Conservation (phyloP, 2,888 invertebrate genomes). For the Drosophila ustulata region DNA sequence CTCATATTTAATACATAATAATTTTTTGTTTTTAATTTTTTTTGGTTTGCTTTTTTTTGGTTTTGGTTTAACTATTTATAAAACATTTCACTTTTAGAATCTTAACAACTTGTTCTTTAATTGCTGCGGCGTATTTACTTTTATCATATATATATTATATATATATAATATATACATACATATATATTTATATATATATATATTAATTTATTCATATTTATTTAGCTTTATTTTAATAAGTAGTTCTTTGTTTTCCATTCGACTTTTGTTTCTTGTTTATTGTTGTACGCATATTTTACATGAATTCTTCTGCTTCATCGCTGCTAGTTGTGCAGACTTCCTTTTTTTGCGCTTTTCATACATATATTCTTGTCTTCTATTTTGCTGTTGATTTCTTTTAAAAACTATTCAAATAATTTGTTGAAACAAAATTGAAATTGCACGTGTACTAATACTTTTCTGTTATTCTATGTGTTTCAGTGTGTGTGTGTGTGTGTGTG, state of each 20-base stretch:
- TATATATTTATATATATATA: conserved; percentile 22
- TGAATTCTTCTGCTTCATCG: conserved; percentile 50
- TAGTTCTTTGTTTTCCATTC: conserved; percentile 42
- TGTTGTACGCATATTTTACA: conserved; percentile 76
- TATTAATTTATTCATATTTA: conserved; percentile 20
- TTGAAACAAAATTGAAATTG: conserved; percentile 52
- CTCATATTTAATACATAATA: conserved; percentile 70
- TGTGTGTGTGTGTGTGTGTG: conserved; percentile 15
- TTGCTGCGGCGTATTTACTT: conserved; percentile 67
- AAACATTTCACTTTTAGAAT: conserved; percentile 83
- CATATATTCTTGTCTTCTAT: conserved; percentile 16
- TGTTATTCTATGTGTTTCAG: conserved; percentile 21
- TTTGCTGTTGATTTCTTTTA: conserved; percentile 25
- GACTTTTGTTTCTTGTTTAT: conserved; percentile 49
- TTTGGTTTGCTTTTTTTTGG: conserved; percentile 57
- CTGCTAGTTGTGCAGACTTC: conserved; percentile 43
- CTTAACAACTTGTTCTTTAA: conserved; percentile 79
- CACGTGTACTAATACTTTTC: conserved; percentile 54
- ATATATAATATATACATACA: conserved; percentile 28
- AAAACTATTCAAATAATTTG: conserved; percentile 51
- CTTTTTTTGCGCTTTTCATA: conserved; percentile 24
- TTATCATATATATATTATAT: conserved; percentile 38
- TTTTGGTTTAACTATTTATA: conserved; percentile 83
- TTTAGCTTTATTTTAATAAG: conserved; percentile 44
- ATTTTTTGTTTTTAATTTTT: conserved; percentile 43